Conservation (phyloP, 1,140 invertebrate species). For the Hermatobates lingyangjiaoensis region DNA sequence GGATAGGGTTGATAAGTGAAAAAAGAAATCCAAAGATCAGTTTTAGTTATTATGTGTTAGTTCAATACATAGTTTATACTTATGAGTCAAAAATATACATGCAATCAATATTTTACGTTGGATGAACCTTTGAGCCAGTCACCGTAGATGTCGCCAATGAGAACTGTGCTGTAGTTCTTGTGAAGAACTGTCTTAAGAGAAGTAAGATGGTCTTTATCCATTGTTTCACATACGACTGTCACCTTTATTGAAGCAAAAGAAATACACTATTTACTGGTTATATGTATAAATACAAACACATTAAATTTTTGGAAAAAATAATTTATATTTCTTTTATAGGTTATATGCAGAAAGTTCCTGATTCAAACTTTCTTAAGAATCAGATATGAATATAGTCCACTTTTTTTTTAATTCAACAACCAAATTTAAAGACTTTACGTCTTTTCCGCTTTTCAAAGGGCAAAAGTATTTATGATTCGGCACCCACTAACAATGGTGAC, state of each 20-base stretch:
- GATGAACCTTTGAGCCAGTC: slow-evolving; percentile 1
- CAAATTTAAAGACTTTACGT: background rate
- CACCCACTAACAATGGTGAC: too few species aligned
- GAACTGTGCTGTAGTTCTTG: slow-evolving; percentile 30
- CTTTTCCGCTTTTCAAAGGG: too few species aligned
- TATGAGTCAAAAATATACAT: too few species aligned
- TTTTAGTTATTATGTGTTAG: too few species aligned
- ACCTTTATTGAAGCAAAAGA: slow-evolving; percentile 31
- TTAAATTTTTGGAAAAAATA: background rate
- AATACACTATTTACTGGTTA: slow-evolving; percentile 1
- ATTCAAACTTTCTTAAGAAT: background rate
- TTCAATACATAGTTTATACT: too few species aligned
- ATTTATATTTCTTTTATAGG: background rate
- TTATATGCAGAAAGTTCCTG: background rate
- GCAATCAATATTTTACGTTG: too few species aligned
- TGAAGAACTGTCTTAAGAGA: slow-evolving; percentile 39
- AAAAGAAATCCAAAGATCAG: too few species aligned
- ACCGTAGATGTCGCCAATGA: slow-evolving; percentile 16
- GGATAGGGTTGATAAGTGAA: too few species aligned
- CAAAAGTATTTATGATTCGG: too few species aligned
- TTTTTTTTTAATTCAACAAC: background rate
- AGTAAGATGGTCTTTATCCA: slow-evolving; percentile 53
- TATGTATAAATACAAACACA: background rate
- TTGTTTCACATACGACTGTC: slow-evolving; percentile 68
- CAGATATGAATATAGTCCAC: background rate